Conservation (phyloP, 2,797 vertebrate genomes). For the Hozukius guyotensis region DNA sequence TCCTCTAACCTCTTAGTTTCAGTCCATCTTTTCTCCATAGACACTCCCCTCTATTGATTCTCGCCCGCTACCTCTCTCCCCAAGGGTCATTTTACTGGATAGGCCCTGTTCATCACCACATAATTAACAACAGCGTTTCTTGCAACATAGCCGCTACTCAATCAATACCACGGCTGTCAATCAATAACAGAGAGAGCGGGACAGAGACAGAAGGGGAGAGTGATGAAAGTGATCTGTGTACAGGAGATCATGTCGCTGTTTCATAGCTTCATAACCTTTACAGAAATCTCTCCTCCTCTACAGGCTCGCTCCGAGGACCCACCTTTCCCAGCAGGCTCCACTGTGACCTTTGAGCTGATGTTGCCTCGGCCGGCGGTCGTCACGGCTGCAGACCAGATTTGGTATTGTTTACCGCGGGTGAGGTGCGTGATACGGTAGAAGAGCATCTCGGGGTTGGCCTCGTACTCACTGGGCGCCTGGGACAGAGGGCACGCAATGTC, state of each 20-base stretch:
- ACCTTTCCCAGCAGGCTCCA: slow-evolving; percentile 98
- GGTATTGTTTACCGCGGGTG: slow-evolving; percentile 93
- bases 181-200: slow-evolving; percentile 65
- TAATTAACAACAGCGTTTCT: slow-evolving; percentile 84
- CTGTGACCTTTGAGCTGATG: slow-evolving; percentile 95
- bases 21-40: slow-evolving; percentile 75
- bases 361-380: slow-evolving; percentile 96
- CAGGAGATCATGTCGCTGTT: slow-evolving; percentile 36
- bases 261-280: slow-evolving; percentile 69
- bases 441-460: slow-evolving; percentile 95
- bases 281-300: slow-evolving; percentile 39
- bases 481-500: slow-evolving; percentile 47
- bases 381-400: slow-evolving; percentile 98
- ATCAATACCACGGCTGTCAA: slow-evolving; percentile 80
- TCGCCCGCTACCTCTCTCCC: slow-evolving; percentile 63
- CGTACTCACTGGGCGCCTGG: slow-evolving; percentile 97
- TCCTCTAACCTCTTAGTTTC: slow-evolving; percentile 44
- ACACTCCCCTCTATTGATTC: slow-evolving; percentile 77
- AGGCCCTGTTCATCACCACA: slow-evolving; percentile 83
- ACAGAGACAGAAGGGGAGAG: slow-evolving; percentile 8
- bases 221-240: slow-evolving; percentile 41
- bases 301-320: slow-evolving; percentile 45
- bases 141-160: slow-evolving; percentile 66
- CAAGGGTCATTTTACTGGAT: slow-evolving; percentile 80
- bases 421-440: slow-evolving; percentile 97